Conservation (phyloP, 2,888 invertebrate genomes). For the Atethmia centrago region DNA sequence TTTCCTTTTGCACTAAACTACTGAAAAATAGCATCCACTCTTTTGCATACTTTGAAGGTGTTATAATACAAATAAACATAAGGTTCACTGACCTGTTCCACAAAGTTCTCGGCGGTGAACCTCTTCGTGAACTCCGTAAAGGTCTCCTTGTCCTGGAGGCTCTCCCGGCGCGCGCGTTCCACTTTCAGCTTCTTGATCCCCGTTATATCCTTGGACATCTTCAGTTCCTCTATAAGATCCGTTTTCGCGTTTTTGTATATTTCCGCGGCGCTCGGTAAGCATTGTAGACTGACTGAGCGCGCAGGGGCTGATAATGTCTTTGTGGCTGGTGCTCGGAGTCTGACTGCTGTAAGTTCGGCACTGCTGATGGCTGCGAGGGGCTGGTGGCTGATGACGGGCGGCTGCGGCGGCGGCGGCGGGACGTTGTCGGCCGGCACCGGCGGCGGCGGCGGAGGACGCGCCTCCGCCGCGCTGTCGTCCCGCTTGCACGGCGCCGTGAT, state of each 20-base stretch:
- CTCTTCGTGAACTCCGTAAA: conserved; percentile 96
- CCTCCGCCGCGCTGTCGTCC: conserved; percentile 91
- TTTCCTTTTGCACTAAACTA: not conserved
- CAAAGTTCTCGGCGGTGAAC: conserved; percentile 96
- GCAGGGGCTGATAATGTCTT: conserved; percentile 95
- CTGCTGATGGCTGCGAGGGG: conserved; percentile 97
- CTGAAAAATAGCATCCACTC: conserved; percentile 44
- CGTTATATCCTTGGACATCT: conserved; percentile 97
- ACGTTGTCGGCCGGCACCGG: conserved; percentile 83
- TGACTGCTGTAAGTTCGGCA: conserved; percentile 96
- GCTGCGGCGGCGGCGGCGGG: conserved; percentile 83
- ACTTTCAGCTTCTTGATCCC: conserved; percentile 98
- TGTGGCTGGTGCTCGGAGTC: conserved; percentile 93
- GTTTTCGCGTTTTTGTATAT: conserved; percentile 94
- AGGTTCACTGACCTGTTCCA: conserved; percentile 94
- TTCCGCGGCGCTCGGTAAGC: conserved; percentile 92
- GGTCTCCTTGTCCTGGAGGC: conserved; percentile 95
- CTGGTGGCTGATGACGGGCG: conserved; percentile 83
- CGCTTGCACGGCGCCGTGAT: conserved; percentile 92
- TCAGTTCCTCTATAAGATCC: conserved; percentile 97
- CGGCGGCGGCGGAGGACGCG: conserved; percentile 91
- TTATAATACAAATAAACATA: conserved; percentile 52
- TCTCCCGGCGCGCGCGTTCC: conserved; percentile 96
- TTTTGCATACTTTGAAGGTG: conserved; percentile 20
- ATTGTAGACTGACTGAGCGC: conserved; percentile 94